Evolutionary conservation across 1,140 invertebrate genomes (phyloP), one percentile per base, ranked within the genome.

Genomic region (Asbolus verrucosus): DNA sequence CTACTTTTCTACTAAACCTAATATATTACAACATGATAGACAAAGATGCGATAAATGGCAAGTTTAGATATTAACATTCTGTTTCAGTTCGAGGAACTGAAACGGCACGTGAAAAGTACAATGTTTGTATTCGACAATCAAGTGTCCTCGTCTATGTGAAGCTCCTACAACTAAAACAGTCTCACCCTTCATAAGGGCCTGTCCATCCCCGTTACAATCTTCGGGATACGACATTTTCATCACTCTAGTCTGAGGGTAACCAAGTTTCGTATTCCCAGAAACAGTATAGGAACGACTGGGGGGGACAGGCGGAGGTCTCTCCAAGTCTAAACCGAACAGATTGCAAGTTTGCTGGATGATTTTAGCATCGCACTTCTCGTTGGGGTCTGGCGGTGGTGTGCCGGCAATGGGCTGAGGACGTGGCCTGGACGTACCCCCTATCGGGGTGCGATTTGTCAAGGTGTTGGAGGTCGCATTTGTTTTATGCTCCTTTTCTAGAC

Each of bases 201-300:
- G 77, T 73, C 86, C 83, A 67, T 85, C 83, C 75, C 83, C 79
- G 61, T 81, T 78, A 43, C 81, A 80, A 79, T 84, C 82, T 78
- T 87, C 87, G 2, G 92, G 91, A 84, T 92, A 97, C 70, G 92
- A 90, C 86, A 91, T 91, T 82, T 94, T 94, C 92, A 97, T 94
- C 16, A 94, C 84, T 78, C 95, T 88, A 61, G 90, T 93, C 83
- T 97, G 95, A 24, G 95, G 95, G 84, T 96, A 97, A 69, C 92
- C 90, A 65, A 97, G 82, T 84, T 96, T 96, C n/a, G 93, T 92
- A 82, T 96, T 96, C 66, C 93, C 94, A 19, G 91, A 86, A 31
- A 97, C 92, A 18, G 94, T 96, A 82, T 97, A 97, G 0, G 93
- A 88, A 71, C 95, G 87, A 75, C 92, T 93, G 2, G 93, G 92